phyloP scores from a whole-genome alignment of 2,888 invertebrate genomes.

The Eurois occulta region DNA sequence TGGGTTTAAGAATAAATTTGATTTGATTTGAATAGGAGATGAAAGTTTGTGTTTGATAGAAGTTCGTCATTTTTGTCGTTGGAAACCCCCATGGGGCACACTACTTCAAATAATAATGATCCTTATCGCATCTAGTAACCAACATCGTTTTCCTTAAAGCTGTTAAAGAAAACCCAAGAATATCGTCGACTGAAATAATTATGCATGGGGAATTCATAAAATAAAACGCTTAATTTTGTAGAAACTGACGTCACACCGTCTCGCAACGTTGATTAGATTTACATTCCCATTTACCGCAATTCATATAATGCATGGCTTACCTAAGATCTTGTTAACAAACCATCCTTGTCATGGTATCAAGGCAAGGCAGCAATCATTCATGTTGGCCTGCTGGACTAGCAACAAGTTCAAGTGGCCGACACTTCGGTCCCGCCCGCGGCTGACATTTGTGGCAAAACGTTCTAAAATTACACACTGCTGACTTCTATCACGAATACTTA shows the following conservation, averaged over 20 bases:
- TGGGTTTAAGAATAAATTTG: too few relatives aligned
- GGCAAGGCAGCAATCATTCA: conserved; percentile 57
- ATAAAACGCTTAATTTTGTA: neutral
- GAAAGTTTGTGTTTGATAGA: neutral
- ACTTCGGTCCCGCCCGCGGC: conserved; percentile 65
- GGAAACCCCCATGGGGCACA: neutral
- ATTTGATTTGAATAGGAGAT: neutral
- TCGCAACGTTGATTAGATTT: conserved; percentile 28
- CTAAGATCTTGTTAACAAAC: conserved; percentile 33
- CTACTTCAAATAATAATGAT: conserved; percentile 7
- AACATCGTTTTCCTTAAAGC: conserved; percentile 12
- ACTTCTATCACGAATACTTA: conserved; percentile 83
- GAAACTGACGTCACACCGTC: conserved; percentile 6
- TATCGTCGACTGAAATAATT: neutral
- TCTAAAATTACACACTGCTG: conserved; percentile 81
- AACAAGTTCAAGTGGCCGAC: conserved; percentile 63
- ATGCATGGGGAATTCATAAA: conserved; percentile 3
- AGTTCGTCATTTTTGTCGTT: neutral
- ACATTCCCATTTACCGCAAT: conserved; percentile 15
- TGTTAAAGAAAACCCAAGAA: conserved; percentile 7
- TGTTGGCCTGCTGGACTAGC: conserved; percentile 53
- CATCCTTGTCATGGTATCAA: conserved; percentile 18
- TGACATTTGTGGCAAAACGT: conserved; percentile 77
- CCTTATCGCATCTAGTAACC: conserved; percentile 12
- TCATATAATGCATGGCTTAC: conserved; percentile 6